These are phyloP conservation scores for Drosophila greeni DNA, from an alignment of 2,888 invertebrate genomes.

Conservation along the genomic window DNA sequence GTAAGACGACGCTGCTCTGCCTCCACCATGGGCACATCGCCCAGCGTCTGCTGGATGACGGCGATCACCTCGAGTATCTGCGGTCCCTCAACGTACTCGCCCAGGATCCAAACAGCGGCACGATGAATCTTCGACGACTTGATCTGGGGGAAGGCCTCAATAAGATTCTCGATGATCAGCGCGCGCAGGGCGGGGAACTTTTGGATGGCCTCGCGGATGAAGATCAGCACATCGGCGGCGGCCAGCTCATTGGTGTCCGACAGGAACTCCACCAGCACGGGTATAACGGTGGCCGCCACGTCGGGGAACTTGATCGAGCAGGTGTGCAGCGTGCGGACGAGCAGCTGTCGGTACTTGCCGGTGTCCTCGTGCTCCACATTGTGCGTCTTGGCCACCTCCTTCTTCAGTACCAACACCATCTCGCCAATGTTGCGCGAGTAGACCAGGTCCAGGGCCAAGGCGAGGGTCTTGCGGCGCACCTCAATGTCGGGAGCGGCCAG, in stretches of 20 bases:
- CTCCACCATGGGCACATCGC: conserved; percentile 84
- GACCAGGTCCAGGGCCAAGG: conserved; percentile 92
- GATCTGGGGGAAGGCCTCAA: conserved; percentile 90
- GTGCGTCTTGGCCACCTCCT: conserved; percentile 94
- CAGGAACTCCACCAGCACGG: conserved; percentile 95
- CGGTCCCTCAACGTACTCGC: conserved; percentile 92
- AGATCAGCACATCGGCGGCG: conserved; percentile 95
- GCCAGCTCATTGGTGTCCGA: conserved; percentile 93
- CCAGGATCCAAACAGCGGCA: conserved; percentile 97
- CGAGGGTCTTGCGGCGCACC: conserved; percentile 92
- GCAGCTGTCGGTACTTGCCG: conserved; percentile 94
- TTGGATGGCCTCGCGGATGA: conserved; percentile 97
- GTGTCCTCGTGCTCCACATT: conserved; percentile 96
- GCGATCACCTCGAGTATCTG: conserved; percentile 90
- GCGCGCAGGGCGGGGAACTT: conserved; percentile 90
- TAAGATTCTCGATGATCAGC: conserved; percentile 87
- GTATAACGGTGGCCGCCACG: conserved; percentile 95
- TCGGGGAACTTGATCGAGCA: conserved; percentile 98
- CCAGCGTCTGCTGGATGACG: conserved; percentile 86
- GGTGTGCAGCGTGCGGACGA: conserved; percentile 95
- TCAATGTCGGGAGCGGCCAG: conserved; percentile 95
- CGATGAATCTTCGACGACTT: conserved; percentile 95
- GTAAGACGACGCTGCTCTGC: conserved; percentile 85
- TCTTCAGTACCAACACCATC: conserved; percentile 94
- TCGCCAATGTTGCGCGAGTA: conserved; percentile 96